Conservation (phyloP, 2,888 invertebrate species). For the Scelioninae gen. 2 region DNA sequence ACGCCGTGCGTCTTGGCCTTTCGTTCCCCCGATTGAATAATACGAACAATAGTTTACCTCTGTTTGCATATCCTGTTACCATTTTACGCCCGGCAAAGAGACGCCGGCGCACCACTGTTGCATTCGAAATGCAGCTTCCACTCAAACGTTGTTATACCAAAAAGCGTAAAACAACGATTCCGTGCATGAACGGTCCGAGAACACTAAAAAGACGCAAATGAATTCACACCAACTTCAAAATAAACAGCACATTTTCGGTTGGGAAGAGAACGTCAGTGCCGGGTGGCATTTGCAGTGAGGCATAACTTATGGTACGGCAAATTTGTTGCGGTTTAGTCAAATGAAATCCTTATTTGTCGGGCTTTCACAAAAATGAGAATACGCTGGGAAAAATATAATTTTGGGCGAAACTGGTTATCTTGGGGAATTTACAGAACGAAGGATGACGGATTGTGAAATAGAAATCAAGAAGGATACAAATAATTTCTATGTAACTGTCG, state of each 20-base stretch:
- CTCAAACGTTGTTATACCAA: slow-evolving; percentile 15
- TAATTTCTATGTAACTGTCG: too few relatives aligned
- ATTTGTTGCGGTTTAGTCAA: too few relatives aligned
- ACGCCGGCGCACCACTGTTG: slow-evolving; percentile 34
- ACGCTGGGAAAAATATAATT: too few relatives aligned
- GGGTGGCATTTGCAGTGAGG: too few relatives aligned
- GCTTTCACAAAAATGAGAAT: too few relatives aligned
- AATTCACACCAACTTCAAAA: slow-evolving; percentile 1
- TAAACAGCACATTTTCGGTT: not conserved
- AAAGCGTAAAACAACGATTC: slow-evolving; percentile 27
- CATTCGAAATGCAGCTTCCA: slow-evolving; percentile 37
- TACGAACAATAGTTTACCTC: slow-evolving; percentile 65
- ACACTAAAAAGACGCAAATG: slow-evolving; percentile 5
- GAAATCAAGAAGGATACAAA: too few relatives aligned
- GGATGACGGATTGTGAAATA: too few relatives aligned
- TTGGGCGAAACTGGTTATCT: too few relatives aligned
- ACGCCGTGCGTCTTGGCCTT: slow-evolving; percentile 54
- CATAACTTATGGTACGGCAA: too few relatives aligned
- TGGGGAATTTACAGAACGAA: too few relatives aligned
- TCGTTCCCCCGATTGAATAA: slow-evolving; percentile 64
- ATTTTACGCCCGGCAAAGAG: slow-evolving; percentile 4
- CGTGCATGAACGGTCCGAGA: slow-evolving; percentile 5
- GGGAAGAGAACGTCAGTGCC: too few relatives aligned
- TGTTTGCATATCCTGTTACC: slow-evolving; percentile 60
- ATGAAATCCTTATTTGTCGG: too few relatives aligned